Conservation (phyloP, 2,113 vertebrate genomes). For the Camelus bactrianus region DNA sequence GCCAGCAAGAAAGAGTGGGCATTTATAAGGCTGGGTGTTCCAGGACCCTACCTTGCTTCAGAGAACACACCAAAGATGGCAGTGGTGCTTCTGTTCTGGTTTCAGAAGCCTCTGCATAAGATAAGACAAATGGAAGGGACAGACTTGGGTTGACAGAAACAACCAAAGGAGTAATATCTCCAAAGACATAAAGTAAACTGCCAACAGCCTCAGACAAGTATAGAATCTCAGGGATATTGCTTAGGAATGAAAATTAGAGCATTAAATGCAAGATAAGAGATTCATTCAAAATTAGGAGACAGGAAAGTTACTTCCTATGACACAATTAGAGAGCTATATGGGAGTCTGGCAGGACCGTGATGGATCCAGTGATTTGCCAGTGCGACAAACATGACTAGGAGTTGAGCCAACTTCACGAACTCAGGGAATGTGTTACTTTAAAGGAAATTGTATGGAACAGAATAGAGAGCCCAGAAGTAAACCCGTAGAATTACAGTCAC, state of each 20-base stretch:
- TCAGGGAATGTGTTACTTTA: not conserved
- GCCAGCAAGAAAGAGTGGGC: not conserved
- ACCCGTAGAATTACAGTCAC: too few relatives aligned
- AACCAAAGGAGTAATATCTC: slow-evolving; percentile 17
- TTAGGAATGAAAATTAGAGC: not conserved
- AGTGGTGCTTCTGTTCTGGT: not conserved
- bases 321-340: accelerated
- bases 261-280: not conserved
- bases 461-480: too few relatives aligned
- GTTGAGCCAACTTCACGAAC: too few relatives aligned
- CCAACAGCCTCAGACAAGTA: slow-evolving; percentile 13
- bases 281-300: not conserved
- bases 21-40: not conserved
- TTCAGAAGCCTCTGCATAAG: not conserved
- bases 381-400: not conserved
- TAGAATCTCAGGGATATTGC: not conserved
- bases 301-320: accelerated
- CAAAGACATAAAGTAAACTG: not conserved
- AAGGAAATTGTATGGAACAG: not conserved
- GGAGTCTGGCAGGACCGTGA: accelerated
- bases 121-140: too few relatives aligned
- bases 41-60: too few relatives aligned
- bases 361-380: too few relatives aligned
- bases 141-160: too few relatives aligned
- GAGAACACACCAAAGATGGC: accelerated